Evolutionary conservation across 2,888 invertebrate genomes (phyloP).

Genomic region (Rugalucina vietnamica): DNA sequence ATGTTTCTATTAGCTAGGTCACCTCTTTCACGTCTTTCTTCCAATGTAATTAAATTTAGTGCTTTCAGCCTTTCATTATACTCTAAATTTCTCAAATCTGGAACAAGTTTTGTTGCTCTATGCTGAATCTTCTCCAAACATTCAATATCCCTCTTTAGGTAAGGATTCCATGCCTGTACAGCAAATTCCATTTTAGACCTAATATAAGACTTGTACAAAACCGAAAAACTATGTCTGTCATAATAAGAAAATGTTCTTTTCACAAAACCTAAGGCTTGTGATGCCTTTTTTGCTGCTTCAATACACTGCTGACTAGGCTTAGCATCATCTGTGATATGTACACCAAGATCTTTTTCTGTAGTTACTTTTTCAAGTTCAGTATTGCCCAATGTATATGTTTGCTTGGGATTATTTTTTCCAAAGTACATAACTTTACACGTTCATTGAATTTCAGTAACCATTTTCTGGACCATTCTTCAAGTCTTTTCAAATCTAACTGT

Average conservation of each 20-base stretch:
- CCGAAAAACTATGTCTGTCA: not conserved
- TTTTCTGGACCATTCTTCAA: not conserved
- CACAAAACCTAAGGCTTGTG: not conserved
- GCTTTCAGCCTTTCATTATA: no score
- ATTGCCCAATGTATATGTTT: not conserved
- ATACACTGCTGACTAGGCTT: no score
- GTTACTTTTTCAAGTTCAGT: not conserved
- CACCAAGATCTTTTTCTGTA: not conserved
- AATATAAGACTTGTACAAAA: not conserved
- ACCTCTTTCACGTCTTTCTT: no score
- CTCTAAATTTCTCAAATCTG: no score
- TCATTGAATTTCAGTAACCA: conserved; percentile 1
- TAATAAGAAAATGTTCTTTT: not conserved
- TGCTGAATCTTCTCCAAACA: not conserved
- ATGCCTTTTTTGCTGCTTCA: not conserved
- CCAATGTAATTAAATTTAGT: no score
- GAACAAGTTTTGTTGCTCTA: not conserved
- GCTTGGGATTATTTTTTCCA: not conserved
- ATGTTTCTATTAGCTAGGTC: no score
- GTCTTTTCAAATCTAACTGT: not conserved
- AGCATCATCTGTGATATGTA: no score
- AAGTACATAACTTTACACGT: not conserved
- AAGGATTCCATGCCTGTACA: not conserved
- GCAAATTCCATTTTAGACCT: no score
- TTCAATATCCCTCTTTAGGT: not conserved